Evolutionary conservation across 1,140 invertebrate genomes (phyloP).

Genomic region (Bombus cullumanus): DNA sequence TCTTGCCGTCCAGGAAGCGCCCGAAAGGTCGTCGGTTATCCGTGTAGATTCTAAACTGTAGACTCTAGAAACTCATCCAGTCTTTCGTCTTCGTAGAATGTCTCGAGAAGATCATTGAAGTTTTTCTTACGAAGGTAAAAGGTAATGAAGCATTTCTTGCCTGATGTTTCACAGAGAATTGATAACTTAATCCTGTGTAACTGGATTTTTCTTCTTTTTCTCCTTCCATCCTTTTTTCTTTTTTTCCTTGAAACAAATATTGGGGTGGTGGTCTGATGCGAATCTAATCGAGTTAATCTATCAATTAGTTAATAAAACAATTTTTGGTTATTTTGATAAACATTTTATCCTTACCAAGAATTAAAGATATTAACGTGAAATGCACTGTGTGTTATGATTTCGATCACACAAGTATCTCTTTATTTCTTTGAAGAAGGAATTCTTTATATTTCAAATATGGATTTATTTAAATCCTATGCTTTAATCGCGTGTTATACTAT

Average conservation of each 20-base stretch:
- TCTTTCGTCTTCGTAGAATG: not conserved
- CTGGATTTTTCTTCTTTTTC: too few species aligned
- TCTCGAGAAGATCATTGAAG: not conserved
- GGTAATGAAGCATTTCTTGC: not conserved
- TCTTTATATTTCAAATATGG: not conserved
- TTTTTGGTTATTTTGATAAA: too few species aligned
- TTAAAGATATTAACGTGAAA: too few species aligned
- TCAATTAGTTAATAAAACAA: too few species aligned
- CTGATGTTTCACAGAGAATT: not conserved
- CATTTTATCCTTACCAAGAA: not conserved
- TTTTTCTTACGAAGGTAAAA: not conserved
- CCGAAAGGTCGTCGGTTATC: conserved; percentile 42
- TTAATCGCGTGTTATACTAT: not conserved
- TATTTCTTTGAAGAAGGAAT: not conserved
- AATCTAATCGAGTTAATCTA: too few species aligned
- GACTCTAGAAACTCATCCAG: conserved; percentile 12
- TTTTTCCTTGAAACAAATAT: too few species aligned
- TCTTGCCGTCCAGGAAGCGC: conserved; percentile 37
- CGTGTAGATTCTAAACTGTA: too few species aligned
- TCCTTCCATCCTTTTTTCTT: too few species aligned
- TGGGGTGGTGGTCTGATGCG: too few species aligned
- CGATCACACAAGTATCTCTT: not conserved
- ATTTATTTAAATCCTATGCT: not conserved
- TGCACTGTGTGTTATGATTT: not conserved
- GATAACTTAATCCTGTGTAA: not conserved